Base-by-base conservation (phyloP, 2,113 vertebrate species). In the Zeus faber region DNA sequence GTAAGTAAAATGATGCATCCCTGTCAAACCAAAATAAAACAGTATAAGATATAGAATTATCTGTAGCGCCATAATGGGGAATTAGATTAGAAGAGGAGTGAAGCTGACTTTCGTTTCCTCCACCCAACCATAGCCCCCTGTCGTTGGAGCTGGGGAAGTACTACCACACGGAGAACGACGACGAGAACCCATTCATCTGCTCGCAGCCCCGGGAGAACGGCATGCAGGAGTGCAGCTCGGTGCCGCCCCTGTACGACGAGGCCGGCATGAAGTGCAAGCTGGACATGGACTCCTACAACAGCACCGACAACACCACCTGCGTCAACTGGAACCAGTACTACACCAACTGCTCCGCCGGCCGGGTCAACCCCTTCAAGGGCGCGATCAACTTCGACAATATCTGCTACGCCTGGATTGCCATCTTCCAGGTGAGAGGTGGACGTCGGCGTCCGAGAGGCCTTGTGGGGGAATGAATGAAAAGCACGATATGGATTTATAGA, bases 301-400 rank as follows among this genome's bases (percentile, higher is more conserved):
- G 81, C 86, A 97, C 97, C 20, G 93, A 93, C 83, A 98, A 98
- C 74, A 96, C 91, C 1, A 95, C 95, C 29, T 99, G 97, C 1
- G 90, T 99, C 77, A 96, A 99, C 76, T 99, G 97, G 97, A 98
- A 98, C 87, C 92, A 94, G 77, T 99, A 96, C 82, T 99, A 98
- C 62, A 98, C 85, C 82, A 97, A 98, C 83, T 99, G 97, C 80
- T 93, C 93, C 0, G 92, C 93, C 0, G 95, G 95, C 23, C 80
- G 85, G 33, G 83, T 90, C 87, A 99, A 99, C 85, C 97, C 97
- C 26, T 98, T 98, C 85, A 98, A 98, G 83, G 94, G 91, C 9
- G 95, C 97, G 62, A 98, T 99, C 89, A 99, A 99, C 89, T 99
- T 99, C 0, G 97, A 99, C 79, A 99, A 99, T 85, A 99, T 99